Conservation (phyloP, 2,113 vertebrate species). For the Xenus cinereus region DNA sequence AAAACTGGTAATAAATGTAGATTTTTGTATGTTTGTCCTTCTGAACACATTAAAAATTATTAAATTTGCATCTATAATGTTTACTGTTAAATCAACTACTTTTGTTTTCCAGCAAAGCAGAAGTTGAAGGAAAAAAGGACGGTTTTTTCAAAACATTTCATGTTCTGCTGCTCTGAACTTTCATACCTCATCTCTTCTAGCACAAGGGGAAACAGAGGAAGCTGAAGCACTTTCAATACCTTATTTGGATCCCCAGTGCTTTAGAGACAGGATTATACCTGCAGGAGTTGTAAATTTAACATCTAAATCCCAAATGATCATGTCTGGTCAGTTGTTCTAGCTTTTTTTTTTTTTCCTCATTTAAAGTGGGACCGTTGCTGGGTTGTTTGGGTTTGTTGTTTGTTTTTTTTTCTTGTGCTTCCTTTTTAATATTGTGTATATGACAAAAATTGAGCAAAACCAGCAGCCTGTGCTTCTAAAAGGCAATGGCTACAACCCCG, state of each 20-base stretch:
- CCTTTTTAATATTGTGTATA: background rate
- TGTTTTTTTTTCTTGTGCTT: background rate
- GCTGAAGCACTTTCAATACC: background rate
- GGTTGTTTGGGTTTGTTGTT: background rate
- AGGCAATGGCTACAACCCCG: background rate
- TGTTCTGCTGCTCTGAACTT: background rate
- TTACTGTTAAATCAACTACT: background rate
- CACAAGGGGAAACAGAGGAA: background rate
- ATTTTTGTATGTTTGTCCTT: background rate
- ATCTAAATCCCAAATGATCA: background rate
- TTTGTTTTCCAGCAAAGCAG: background rate
- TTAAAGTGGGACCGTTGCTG: background rate
- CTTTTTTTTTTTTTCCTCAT: background rate
- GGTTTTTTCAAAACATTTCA: background rate
- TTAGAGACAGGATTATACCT: background rate
- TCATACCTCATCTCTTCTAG: background rate
- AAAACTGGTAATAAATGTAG: background rate
- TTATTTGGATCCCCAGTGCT: background rate
- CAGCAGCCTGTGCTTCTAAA: background rate
- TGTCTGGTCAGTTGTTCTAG: background rate
- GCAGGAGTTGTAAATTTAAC: background rate
- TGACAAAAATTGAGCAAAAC: background rate
- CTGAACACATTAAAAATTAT: background rate
- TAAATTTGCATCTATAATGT: background rate
- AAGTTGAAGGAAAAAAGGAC: background rate